phyloP scores from a whole-genome alignment of 2,888 invertebrate genomes.

The Lasius fuliginosus region DNA sequence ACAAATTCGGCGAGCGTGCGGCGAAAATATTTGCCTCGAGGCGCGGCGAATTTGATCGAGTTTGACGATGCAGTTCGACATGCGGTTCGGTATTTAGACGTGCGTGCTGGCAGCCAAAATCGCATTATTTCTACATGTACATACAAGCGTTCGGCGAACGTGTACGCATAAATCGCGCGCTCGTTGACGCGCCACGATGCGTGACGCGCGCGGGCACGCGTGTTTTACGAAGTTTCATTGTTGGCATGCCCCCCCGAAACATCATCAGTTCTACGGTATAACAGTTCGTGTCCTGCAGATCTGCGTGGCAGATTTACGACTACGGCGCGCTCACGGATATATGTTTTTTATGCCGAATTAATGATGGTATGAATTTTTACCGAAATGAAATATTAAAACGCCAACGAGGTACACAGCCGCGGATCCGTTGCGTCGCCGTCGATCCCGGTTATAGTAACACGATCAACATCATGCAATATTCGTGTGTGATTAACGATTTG shows the following conservation, averaged over 20 bases:
- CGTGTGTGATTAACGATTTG: slow-evolving; percentile 35
- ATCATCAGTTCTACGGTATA: slow-evolving; percentile 56
- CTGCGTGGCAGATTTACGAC: slow-evolving; percentile 46
- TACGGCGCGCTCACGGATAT: slow-evolving; percentile 16
- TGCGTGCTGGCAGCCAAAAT: slow-evolving; percentile 35
- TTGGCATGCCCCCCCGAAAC: slow-evolving; percentile 29
- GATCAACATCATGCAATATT: slow-evolving; percentile 11
- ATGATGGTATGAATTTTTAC: slow-evolving; percentile 50
- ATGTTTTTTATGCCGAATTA: slow-evolving; percentile 52
- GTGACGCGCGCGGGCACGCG: slow-evolving; percentile 42
- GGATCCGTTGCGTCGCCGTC: background rate
- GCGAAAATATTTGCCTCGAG: slow-evolving; percentile 42
- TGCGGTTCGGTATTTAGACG: slow-evolving; percentile 51
- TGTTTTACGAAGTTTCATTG: slow-evolving; percentile 65
- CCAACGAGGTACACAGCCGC: slow-evolving; percentile 7
- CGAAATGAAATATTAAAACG: slow-evolving; percentile 48
- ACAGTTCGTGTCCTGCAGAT: slow-evolving; percentile 40
- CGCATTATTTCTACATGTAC: slow-evolving; percentile 37
- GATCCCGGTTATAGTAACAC: background rate
- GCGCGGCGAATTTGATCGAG: slow-evolving; percentile 33
- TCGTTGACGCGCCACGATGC: slow-evolving; percentile 37
- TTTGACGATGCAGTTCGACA: slow-evolving; percentile 49
- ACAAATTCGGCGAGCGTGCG: slow-evolving; percentile 24
- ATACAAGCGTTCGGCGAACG: background rate
- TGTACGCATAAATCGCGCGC: slow-evolving; percentile 50